Conservation (phyloP, 2,888 invertebrate species). For the Sclerodermus sp. region DNA sequence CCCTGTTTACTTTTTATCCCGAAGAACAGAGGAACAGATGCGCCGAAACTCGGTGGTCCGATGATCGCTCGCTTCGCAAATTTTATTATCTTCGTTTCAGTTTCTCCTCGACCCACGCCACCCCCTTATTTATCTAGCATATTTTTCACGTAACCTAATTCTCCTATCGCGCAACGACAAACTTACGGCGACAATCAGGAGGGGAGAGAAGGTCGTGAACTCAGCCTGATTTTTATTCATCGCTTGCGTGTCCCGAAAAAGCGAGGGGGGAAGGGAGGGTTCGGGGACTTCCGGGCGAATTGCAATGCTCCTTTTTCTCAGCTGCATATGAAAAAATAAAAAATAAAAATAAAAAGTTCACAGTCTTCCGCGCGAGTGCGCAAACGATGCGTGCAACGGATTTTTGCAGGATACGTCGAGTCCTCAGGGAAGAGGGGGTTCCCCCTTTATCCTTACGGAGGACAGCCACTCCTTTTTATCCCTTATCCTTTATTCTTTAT, state of each 20-base stretch:
- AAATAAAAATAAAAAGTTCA: background rate
- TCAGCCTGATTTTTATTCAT: background rate
- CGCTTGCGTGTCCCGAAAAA: background rate
- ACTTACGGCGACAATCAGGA: too few species aligned
- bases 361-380: background rate
- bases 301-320: slow-evolving; percentile 1
- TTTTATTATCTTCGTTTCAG: too few species aligned
- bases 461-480: slow-evolving; percentile 38
- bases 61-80: too few species aligned
- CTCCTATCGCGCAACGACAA: too few species aligned
- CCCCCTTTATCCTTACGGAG: slow-evolving; percentile 24
- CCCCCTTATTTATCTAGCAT: too few species aligned
- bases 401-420: slow-evolving; percentile 33
- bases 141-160: too few species aligned
- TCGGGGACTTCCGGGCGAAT: background rate
- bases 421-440: slow-evolving; percentile 11
- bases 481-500: slow-evolving; percentile 44
- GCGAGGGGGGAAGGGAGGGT: background rate
- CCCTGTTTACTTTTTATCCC: too few species aligned
- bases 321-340: background rate
- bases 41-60: too few species aligned
- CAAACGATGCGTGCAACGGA: slow-evolving; percentile 31
- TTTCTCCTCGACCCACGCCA: too few species aligned
- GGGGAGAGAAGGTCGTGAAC: too few species aligned
- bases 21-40: too few species aligned